Base-by-base conservation (phyloP, 2,113 vertebrate genomes). In the Oostethus manadensis region DNA sequence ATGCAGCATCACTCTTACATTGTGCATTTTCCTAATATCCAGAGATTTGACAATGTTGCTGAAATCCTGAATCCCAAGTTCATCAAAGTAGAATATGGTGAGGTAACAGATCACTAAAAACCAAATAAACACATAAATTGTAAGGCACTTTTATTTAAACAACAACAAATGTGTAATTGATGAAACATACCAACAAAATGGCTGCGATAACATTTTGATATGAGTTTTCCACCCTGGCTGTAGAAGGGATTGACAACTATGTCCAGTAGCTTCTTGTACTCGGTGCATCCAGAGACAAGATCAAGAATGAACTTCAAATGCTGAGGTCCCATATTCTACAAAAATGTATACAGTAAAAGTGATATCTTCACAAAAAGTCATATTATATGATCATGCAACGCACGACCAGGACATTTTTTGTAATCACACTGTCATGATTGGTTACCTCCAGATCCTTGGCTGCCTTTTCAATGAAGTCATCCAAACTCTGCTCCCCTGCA, bases 31-130 rank as follows among this genome's bases (percentile, higher is more conserved):
- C 73, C 64, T 71, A 20, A 22, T 9, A 6, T 93, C 90, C 78
- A 93, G 87, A 45, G 91, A 92, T 77, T 78, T 92, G 64, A 98
- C 49, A 49, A 96, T 90, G 84, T 64, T 89, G 26, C 85, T 74
- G 78, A 97, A 97, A 49, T 50, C 18, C 49, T 82, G 86, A 61
- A 96, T 58, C 70, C 94, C 94, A 0, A 94, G 85, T 40, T 94
- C 90, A 51, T 93, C 91, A 11, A 97, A 84, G 59, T 76, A 81
- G 90, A 97, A 97, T 0, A 77, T 87, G 58, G 90, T 84, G 75
- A 99, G 84, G 66, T 95, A 98, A 80, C 92, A 93, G 76, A 95
- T 84, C 75, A 94, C 95, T 97, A 60, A 29, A 18, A 87, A 81
- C 43, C 80, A 35, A 23, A 70, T 22, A 33, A 67, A 54, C 6